Evolutionary conservation across 1,140 invertebrate genomes (phyloP).

Genomic region (Atta texana): DNA sequence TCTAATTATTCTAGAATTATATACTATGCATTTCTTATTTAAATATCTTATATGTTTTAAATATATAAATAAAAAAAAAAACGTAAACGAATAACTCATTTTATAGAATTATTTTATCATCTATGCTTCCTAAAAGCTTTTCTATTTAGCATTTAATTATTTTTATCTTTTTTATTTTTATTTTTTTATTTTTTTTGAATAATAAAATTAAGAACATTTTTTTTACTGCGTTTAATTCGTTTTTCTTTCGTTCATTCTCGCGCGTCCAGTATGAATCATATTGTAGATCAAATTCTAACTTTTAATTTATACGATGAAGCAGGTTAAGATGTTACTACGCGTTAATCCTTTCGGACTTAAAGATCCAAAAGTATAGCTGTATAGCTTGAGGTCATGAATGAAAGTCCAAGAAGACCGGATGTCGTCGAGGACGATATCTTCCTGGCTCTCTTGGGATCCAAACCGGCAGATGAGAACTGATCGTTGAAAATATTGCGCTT

Average conservation of each 20-base stretch:
- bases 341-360: background rate
- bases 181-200: background rate
- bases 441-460: conserved; percentile 38
- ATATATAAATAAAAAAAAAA: conserved; percentile 1
- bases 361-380: background rate
- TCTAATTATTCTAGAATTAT: background rate
- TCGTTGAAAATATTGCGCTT: conserved; percentile 67
- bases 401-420: conserved; percentile 27
- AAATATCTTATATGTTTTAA: background rate
- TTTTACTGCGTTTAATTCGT: background rate
- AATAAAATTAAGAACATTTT: conserved; percentile 1
- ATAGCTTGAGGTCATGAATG: conserved; percentile 42
- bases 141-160: background rate
- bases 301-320: background rate
- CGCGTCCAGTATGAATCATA: background rate
- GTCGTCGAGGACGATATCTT: conserved; percentile 58
- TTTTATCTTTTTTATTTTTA: background rate
- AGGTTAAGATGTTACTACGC: background rate
- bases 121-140: background rate
- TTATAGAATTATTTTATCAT: background rate
- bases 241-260: background rate
- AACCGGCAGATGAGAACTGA: background rate
- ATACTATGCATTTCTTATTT: background rate
- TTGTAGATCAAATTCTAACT: background rate
- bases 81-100: background rate